These are phyloP conservation scores for Petrophora chlorosata DNA, from an alignment of 2,888 invertebrate species.

Conservation along the genomic window DNA sequence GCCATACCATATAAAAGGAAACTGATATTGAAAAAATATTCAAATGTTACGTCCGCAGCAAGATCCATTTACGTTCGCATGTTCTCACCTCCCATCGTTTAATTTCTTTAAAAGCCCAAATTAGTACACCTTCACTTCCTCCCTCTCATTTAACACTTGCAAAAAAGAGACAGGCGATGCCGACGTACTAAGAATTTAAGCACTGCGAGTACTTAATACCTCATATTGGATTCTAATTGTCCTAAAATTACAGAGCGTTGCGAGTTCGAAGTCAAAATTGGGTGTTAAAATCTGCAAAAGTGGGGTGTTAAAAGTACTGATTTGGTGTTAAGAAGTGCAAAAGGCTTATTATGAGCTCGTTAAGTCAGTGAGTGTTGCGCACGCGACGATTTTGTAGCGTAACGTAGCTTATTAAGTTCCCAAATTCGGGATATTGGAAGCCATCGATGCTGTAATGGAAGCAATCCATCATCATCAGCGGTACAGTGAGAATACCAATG, in stretches of 20 bases:
- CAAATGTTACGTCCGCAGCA: background rate
- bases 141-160: conserved; percentile 7
- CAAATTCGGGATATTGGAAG: conserved; percentile 18
- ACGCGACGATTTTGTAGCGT: conserved; percentile 39
- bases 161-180: conserved; percentile 22
- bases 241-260: conserved; percentile 63
- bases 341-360: conserved; percentile 40
- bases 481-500: conserved; percentile 32
- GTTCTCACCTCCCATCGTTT: background rate
- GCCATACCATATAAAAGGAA: no score
- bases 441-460: conserved; percentile 8
- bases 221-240: conserved; percentile 57
- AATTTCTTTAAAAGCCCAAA: conserved; percentile 16
- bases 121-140: conserved; percentile 8
- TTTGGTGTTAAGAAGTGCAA: conserved; percentile 34
- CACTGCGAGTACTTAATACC: conserved; percentile 29
- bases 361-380: conserved; percentile 39
- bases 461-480: conserved; percentile 29
- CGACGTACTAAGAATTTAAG: conserved; percentile 23
- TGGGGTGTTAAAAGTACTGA: conserved; percentile 30
- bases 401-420: conserved; percentile 36
- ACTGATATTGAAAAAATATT: no score
- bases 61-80: no score
- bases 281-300: conserved; percentile 57
- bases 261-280: conserved; percentile 67